These are phyloP conservation scores for Pipa parva DNA, from an alignment of 2,113 vertebrate species.

Conservation along the genomic window DNA sequence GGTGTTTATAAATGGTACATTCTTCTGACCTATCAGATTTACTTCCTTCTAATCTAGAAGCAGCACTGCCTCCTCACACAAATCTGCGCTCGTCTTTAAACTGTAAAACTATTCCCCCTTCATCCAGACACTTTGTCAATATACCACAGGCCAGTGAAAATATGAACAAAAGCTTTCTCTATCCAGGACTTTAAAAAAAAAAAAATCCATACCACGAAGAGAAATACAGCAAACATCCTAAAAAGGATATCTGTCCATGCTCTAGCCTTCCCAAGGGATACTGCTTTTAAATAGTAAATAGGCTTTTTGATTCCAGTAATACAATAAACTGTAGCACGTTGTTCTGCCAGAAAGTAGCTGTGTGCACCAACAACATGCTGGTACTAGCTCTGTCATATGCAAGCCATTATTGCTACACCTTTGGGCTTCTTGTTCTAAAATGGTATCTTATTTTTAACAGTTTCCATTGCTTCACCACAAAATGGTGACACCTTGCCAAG, in stretches of 20 bases:
- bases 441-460: constrained; percentile 31
- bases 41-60: constrained; percentile 58
- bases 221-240: constrained; percentile 50
- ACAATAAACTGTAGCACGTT: constrained; percentile 36
- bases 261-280: constrained; percentile 41
- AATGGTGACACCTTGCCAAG: constrained; percentile 32
- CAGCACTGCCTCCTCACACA: constrained; percentile 51
- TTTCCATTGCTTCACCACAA: constrained; percentile 46
- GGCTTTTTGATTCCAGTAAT: constrained; percentile 47
- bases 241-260: constrained; percentile 29
- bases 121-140: constrained; percentile 58
- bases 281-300: constrained; percentile 53
- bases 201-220: constrained; percentile 46
- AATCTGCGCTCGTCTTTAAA: constrained; percentile 43
- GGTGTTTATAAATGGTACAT: constrained; percentile 62
- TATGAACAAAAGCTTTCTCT: constrained; percentile 58
- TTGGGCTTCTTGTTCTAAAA: constrained; percentile 12
- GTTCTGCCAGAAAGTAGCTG: constrained; percentile 11
- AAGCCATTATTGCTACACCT: constrained; percentile 10
- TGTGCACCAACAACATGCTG: constrained; percentile 9
- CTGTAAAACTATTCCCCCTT: constrained; percentile 54
- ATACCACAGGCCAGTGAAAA: constrained; percentile 49
- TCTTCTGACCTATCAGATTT: constrained; percentile 64
- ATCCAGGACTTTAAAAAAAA: constrained; percentile 43
- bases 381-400: constrained; percentile 20